Base-by-base conservation (phyloP, 35 echinoderm and acorn worm species). In the Holothuria glaberrima region DNA sequence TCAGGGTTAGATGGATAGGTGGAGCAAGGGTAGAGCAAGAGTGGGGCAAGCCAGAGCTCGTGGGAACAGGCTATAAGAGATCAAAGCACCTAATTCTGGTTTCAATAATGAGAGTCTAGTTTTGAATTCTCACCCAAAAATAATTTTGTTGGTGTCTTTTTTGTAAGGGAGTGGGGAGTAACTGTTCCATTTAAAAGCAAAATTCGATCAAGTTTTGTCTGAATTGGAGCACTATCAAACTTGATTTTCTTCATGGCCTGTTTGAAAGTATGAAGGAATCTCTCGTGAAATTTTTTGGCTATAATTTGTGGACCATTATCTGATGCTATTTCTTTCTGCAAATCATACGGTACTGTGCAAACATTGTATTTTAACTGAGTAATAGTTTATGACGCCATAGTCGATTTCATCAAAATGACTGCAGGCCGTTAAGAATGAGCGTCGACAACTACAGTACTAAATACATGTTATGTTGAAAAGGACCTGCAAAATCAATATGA, bases 161-260 rank as follows among this genome's bases (percentile, higher is more conserved):
- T 74, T 74, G 71, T 74, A 28, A 74, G 34, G 25, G 71, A 28
- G 30, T 74, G 71, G 71, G 71, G n/a, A n/a, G n/a, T n/a, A 31
- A 21, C n/a, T 2, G 71, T 74, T 74, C 71, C n/a, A 30, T 74
- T 5, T 30, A 21, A 20, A 3, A 74, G 17, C 71, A 25, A 36
- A 74, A 74, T 31, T 28, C 71, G 71, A 74, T 74, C 71, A 36
- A 74, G 26, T 74, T 25, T 74, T 7, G 34, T 36, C 71, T 74
- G 71, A 74, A 74, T 74, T 28, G 26, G 26, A 74, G 26, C 71
- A 74, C n/a, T 18, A 31, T 74, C n/a, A 74, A 74, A 20, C 5
- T 6, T 34, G 6, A 41, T 7, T 41, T 41, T 65, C 62, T 65
- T 93, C 30, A 93, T 22, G 16, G 73, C 54, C 45, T 73, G 6